A percentile compares a stretch with the other conserved stretches of the same genome.
phyloP scores from a whole-genome alignment of 2,888 invertebrate genomes.

The Tinea trinotella region DNA sequence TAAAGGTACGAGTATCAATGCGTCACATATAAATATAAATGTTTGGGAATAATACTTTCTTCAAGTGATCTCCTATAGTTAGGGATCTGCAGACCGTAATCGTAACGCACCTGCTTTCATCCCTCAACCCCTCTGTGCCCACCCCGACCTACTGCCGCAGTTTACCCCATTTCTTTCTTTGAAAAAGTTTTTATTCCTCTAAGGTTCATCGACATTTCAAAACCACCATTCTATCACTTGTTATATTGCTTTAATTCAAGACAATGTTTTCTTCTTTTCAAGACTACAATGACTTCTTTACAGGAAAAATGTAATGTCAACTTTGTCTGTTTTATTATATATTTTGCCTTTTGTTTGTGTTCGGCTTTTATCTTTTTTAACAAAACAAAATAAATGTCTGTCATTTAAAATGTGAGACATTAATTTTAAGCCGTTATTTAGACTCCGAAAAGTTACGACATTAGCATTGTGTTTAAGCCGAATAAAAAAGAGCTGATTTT shows the following conservation, averaged over 20 bases:
- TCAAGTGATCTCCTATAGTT: slow-evolving; percentile 6
- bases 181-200: neutral
- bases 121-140: neutral
- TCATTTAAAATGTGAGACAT: neutral
- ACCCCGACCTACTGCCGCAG: slow-evolving; percentile 11
- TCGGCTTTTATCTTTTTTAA: slow-evolving; percentile 3
- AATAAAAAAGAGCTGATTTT: neutral
- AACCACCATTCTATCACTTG: neutral
- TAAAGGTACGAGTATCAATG: too few relatives aligned
- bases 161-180: slow-evolving; percentile 11
- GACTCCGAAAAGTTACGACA: neutral
- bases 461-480: neutral
- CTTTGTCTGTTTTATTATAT: slow-evolving; percentile 4
- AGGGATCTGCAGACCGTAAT: slow-evolving; percentile 10
- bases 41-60: slow-evolving; percentile 1
- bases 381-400: slow-evolving; percentile 8
- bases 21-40: slow-evolving; percentile 6
- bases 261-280: slow-evolving; percentile 5
- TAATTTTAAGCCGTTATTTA: slow-evolving; percentile 1
- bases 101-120: slow-evolving; percentile 11
- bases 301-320: slow-evolving; percentile 1
- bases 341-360: slow-evolving; percentile 5
- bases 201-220: slow-evolving; percentile 13
- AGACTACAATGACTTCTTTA: neutral
- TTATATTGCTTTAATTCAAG: slow-evolving; percentile 12